A percentile compares a stretch with the other conserved stretches of the same genome.
Evolutionary conservation across 2,888 invertebrate genomes (phyloP).

Genomic region (Seira sanloemensis): DNA sequence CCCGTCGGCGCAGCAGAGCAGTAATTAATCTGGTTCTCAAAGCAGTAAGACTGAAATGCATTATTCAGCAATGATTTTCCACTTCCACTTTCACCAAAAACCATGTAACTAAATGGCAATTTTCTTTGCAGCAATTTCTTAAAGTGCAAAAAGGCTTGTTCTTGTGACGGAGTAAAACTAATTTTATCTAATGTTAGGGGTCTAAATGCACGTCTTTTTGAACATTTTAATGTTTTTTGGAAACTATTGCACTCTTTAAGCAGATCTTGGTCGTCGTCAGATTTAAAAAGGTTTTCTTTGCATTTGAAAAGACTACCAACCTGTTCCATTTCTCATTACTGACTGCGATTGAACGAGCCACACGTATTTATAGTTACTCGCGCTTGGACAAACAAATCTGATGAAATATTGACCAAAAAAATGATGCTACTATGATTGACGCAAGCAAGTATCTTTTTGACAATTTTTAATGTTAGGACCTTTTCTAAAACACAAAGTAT

Average conservation of each 20-base stretch:
- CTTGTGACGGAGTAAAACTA: background rate
- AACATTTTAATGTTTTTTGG: background rate
- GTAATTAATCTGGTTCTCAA: background rate
- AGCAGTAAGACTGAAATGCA: background rate
- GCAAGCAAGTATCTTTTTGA: too few species aligned
- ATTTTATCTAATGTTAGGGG: background rate
- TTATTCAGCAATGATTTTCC: background rate
- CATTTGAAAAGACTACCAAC: background rate
- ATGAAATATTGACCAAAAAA: background rate
- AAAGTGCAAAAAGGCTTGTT: background rate
- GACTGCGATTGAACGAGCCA: background rate
- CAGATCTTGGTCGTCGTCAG: background rate
- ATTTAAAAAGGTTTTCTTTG: background rate
- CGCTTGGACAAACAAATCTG: too few species aligned
- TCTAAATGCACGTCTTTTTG: background rate
- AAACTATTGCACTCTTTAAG: background rate
- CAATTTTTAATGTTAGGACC: too few species aligned
- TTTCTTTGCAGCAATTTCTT: background rate
- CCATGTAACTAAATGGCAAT: background rate
- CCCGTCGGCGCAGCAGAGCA: background rate
- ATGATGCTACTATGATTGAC: too few species aligned
- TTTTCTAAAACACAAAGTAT: too few species aligned
- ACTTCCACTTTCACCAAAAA: background rate
- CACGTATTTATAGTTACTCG: background rate
- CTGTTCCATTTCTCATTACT: background rate